phyloP scores from a whole-genome alignment of 2,888 invertebrate species.

The Flexamia atlantica region DNA sequence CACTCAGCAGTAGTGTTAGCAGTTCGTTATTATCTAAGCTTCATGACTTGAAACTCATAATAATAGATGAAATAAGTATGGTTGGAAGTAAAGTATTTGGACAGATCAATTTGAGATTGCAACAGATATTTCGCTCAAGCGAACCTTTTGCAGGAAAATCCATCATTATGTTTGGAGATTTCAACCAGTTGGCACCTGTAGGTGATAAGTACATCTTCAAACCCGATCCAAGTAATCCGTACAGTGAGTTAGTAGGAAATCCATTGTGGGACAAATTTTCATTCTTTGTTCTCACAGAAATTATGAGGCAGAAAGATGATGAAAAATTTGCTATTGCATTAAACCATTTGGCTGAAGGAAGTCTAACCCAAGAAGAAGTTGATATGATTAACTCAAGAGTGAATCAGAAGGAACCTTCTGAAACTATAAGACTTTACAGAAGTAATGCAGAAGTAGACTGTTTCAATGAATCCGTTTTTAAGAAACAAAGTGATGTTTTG shows the following conservation, averaged over 20 bases:
- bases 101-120: conserved; percentile 50
- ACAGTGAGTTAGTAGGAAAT: conserved; percentile 35
- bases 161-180: conserved; percentile 66
- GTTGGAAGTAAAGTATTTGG: conserved; percentile 61
- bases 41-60: conserved; percentile 64
- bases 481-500: neutral
- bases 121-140: conserved; percentile 58
- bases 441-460: conserved; percentile 34
- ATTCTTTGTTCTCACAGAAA: conserved; percentile 66
- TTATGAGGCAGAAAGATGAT: conserved; percentile 68
- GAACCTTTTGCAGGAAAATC: conserved; percentile 64
- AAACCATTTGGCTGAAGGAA: conserved; percentile 60
- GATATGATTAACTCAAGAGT: conserved; percentile 71
- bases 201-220: conserved; percentile 56
- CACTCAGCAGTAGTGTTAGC: conserved; percentile 41
- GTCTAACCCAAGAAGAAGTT: conserved; percentile 36
- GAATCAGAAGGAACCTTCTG: conserved; percentile 75
- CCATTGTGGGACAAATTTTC: conserved; percentile 65
- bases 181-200: conserved; percentile 69
- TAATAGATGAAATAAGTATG: conserved; percentile 67
- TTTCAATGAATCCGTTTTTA: neutral
- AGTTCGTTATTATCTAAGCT: conserved; percentile 64
- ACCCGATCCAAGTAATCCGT: conserved; percentile 37
- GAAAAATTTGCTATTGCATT: conserved; percentile 63
- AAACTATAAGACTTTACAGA: neutral